Evolutionary conservation across 2,888 invertebrate species (phyloP), one percentile per base, ranked within the genome.

Genomic region (Cyclophora punctaria): DNA sequence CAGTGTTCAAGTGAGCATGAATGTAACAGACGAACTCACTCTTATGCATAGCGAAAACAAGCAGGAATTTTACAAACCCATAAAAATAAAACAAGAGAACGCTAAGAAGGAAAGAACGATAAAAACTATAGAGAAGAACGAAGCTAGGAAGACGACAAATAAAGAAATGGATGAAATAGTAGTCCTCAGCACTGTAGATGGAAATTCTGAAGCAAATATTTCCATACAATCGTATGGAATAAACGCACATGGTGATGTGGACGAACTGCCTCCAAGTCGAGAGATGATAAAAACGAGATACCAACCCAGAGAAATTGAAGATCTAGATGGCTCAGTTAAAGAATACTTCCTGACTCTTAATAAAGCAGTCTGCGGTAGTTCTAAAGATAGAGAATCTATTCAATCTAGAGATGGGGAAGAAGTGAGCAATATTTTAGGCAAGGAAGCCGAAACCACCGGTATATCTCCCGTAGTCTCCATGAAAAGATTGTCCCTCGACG

Each of bases 221-320:
- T 77, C 83, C 5, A 78, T 84, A 51, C 59, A 62, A 3, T 78
- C 80, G 3, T 48, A 67, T n/a, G 80, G 78, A 2, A 83, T 84
- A 33, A 82, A 71, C 34, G 85, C 69, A 2, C 83, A 83, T 40
- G 80, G 79, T 0, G 73, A 75, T 44, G 58, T 62, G 0, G 63
- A 78, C n/a, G 82, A 83, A 63, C 49, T 52, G 0, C 83, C 84
- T 0, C 83, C 82, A 0, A 60, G 62, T 46, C 50, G 66, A 0
- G 57, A 64, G n/a, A 49, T 63, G 3, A 65, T 80, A 3, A 49
- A 53, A 2, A 57, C 75, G 61, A 51, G 50, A 2, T 51, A 77
- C 2, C 48, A 63, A 55, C 71, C 73, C 0, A 66, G 85, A 41
- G 78, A 78, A 47, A 55, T 72, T 1, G 69, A 73, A 56, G 65